Conservation (phyloP, 2,888 invertebrate species). For the Dione vanillae region DNA sequence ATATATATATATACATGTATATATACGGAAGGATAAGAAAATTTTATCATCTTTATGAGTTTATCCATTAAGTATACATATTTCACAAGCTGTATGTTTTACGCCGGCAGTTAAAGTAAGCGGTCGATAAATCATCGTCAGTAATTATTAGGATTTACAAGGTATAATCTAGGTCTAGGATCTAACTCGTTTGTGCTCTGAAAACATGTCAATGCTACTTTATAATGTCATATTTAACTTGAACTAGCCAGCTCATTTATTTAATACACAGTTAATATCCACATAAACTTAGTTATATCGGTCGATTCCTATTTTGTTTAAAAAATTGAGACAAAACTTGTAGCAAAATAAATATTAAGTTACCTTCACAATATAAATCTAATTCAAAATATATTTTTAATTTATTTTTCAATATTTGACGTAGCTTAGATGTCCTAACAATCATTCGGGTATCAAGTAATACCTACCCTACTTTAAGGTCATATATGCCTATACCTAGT, state of each 20-base stretch:
- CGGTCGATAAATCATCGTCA: slow-evolving; percentile 45
- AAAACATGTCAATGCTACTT: slow-evolving; percentile 39
- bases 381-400: no score
- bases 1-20: no score
- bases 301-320: not conserved
- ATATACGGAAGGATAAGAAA: no score
- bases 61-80: slow-evolving; percentile 13
- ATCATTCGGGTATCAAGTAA: no score
- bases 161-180: slow-evolving; percentile 46
- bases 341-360: no score
- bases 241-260: slow-evolving; percentile 15
- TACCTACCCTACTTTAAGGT: no score
- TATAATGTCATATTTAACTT: slow-evolving; percentile 22
- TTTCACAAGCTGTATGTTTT: slow-evolving; percentile 25
- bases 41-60: not conserved
- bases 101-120: slow-evolving; percentile 30
- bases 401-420: no score
- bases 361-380: no score
- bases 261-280: not conserved
- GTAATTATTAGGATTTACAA: slow-evolving; percentile 45
- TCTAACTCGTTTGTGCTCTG: slow-evolving; percentile 34
- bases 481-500: no score
- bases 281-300: not conserved
- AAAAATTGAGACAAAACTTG: no score
- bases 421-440: no score